Evolutionary conservation across 1,140 invertebrate genomes (phyloP), one percentile per base, ranked within the genome.

Genomic region (Drosophila sp.): DNA sequence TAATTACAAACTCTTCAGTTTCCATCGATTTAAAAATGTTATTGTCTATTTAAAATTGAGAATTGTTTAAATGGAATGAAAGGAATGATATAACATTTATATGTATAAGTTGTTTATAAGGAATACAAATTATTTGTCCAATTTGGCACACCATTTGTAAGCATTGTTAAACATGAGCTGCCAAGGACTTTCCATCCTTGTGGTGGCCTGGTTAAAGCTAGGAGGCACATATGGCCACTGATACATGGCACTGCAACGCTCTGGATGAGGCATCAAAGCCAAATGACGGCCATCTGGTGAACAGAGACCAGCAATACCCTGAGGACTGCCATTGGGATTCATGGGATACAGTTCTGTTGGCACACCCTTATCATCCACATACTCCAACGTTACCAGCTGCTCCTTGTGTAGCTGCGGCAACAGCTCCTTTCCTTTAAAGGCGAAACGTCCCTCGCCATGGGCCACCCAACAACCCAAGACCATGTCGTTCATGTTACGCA

Each of bases 261-360:
- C 98, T 0, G 98, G 98, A 94, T 99, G 98, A 9, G 98, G 98
- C 98, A 99, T 99, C 94, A 99, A 95, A 0, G 98, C 98, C 64
- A 99, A 93, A 93, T 99, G 98, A 21, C 98, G 94, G 0, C 98
- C 98, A 93, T 99, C 95, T 4, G 81, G 63, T 0, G 98, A 99
- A 81, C 97, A 97, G 48, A 99, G 92, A 13, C 96, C 98, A 43
- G 98, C 98, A 57, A 99, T 94, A 16, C 97, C 97, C 57, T 93
- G 95, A 93, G 93, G 59, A 91, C 89, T 86, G 53, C 98, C 98
- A 93, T 99, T 99, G 1, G 98, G 98, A 93, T 99, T 99, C 92
- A 97, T 94, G 0, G 98, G 98, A 93, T 99, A 99, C 0, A 78
- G 78, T 92, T 96, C 95, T 0, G 98, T 98, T 1, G 96, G 94